phyloP scores from a whole-genome alignment of 2,797 vertebrate species.

The Phoebastria nigripes region DNA sequence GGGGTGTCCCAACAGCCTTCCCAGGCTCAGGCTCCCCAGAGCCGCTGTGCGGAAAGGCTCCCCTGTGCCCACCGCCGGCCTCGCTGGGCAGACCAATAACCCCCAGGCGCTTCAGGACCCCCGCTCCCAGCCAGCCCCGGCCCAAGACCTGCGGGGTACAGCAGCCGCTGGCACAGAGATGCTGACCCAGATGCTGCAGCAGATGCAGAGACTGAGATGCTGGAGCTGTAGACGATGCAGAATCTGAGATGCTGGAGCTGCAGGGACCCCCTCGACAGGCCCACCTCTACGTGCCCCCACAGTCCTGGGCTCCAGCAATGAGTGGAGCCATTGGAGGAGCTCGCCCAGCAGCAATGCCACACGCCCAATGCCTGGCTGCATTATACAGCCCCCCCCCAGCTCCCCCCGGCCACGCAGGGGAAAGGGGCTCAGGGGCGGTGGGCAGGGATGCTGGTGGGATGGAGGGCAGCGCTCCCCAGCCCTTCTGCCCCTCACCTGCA shows the following conservation, averaged over 20 bases:
- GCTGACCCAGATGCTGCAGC: background rate
- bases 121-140: background rate
- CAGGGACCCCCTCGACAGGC: accelerated
- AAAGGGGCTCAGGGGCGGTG: accelerated
- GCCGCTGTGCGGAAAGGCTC: accelerated
- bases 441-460: background rate
- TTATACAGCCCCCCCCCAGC: background rate
- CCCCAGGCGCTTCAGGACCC: background rate
- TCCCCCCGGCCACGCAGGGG: accelerated
- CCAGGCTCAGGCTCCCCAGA: background rate
- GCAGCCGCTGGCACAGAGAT: background rate
- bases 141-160: background rate
- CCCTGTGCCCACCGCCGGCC: background rate
- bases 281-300: background rate
- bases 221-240: background rate
- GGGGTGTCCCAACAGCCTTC: background rate
- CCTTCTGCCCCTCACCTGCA: background rate
- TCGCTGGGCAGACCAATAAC: background rate
- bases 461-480: background rate
- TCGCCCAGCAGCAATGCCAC: background rate
- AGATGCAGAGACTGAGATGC: background rate
- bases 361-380: background rate
- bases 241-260: background rate
- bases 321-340: background rate
- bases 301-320: background rate